Conservation (phyloP, 2,888 invertebrate genomes). For the Linhomoeus sp. region DNA sequence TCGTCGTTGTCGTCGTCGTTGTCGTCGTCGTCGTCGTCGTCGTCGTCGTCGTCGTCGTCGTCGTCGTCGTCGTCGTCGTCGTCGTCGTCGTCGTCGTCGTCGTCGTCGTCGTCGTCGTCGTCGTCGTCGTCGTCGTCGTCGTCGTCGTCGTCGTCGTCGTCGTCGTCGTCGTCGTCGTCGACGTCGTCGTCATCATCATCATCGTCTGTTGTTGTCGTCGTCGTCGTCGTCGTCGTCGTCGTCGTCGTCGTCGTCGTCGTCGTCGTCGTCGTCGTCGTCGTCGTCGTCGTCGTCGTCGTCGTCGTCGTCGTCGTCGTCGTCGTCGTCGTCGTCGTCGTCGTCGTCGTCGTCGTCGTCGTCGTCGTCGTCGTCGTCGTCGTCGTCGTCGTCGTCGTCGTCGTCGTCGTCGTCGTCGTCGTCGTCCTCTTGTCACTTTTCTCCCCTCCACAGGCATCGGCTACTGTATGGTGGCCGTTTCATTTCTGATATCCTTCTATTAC, state of each 20-base stretch:
- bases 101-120: neutral
- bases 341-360: neutral
- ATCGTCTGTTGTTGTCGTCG: no score
- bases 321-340: neutral
- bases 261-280: neutral
- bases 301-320: neutral
- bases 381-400: neutral
- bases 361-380: neutral
- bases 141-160: neutral
- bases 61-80: no score
- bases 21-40: no score
- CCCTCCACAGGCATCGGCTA: constrained; percentile 35
- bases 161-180: neutral
- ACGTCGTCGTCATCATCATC: neutral
- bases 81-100: neutral
- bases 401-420: neutral
- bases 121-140: neutral
- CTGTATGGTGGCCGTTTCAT: constrained; percentile 34
- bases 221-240: neutral
- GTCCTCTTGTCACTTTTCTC: no score
- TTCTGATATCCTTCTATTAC: constrained; percentile 34
- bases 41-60: no score
- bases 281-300: no score
- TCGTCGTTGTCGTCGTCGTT: no score
- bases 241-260: neutral